Evolutionary conservation across 2,888 invertebrate genomes (phyloP), one percentile per base, ranked within the genome.

Genomic region (Eristalis arbustorum): DNA sequence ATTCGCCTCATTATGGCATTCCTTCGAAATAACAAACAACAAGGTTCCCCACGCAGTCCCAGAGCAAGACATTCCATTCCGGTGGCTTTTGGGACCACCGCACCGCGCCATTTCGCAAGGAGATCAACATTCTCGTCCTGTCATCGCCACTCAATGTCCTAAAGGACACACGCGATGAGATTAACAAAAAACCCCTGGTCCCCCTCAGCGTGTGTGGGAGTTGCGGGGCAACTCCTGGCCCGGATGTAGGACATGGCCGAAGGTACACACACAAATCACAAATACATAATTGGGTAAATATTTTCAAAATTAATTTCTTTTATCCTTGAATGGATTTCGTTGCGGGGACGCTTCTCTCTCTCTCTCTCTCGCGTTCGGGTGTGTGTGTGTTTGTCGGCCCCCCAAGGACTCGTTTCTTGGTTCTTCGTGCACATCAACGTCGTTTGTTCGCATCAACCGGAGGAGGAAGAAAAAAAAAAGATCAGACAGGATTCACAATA

Each of bases 211-310:
- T 75, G 71, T 74, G 67, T 75, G 71, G 75, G 69, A 67, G 23
- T 31, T 10, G 31, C 31, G 10, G 10, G 31, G 31, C 31, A 31
- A 31, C 31, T 59, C 49, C 25, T 56, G 23, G 59, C 23, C 22
- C 23, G 42, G 57, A 66, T 49, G 22, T 40, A 59, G 40, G 40
- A 72, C 67, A 67, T 67, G 75, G 59, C 18, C 67, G 37, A 75
- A 67, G 83, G 79, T 79, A 78, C 71, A 75, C 78, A 82, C 82
- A 72, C 49, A 49, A 49, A 49, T 49, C 49, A 78, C 83, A 87
- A 75, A 87, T 64, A 87, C 72, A 87, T 87, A 87, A 87, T 87
- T 87, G 87, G 87, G 87, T 87, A 87, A 87, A 87, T 87, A 87
- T 83, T 87, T 83, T 87, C 68, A 75, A 87, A 87, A 87, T 87